Conservation (phyloP, 1,140 invertebrate species). For the Aphelenchoides besseyi region DNA sequence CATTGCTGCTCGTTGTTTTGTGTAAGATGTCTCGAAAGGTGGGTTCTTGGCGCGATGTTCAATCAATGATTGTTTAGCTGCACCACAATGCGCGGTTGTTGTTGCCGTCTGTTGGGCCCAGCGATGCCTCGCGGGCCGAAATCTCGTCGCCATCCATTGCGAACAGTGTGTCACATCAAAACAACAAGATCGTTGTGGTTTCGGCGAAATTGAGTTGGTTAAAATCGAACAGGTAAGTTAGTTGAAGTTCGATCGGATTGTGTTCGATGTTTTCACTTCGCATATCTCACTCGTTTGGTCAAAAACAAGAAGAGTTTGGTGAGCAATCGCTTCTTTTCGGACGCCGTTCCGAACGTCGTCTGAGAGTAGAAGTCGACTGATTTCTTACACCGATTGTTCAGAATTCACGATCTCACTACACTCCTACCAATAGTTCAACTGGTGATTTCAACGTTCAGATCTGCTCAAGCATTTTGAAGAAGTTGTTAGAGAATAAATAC, state of each 20-base stretch:
- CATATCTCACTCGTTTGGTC: slow-evolving; percentile 48
- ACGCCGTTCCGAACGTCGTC: slow-evolving; percentile 47
- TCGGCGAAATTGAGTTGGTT: slow-evolving; percentile 46
- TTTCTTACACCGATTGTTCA: too few relatives aligned
- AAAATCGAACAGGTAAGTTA: slow-evolving; percentile 46
- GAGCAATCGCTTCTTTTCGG: slow-evolving; percentile 37
- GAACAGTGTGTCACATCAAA: slow-evolving; percentile 41
- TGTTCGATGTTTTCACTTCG: slow-evolving; percentile 39
- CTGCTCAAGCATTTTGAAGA: too few relatives aligned
- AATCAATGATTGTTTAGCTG: neutral
- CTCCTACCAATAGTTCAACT: too few relatives aligned
- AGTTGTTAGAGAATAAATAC: too few relatives aligned
- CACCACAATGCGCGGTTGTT: neutral
- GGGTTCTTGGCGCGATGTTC: too few relatives aligned
- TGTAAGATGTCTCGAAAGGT: too few relatives aligned
- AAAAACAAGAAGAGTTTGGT: slow-evolving; percentile 50
- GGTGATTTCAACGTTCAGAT: too few relatives aligned
- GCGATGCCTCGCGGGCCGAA: neutral
- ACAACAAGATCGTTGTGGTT: slow-evolving; percentile 41
- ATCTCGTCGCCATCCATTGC: neutral
- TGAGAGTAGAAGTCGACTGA: too few relatives aligned
- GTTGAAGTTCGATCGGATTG: too few relatives aligned
- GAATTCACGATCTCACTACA: too few relatives aligned
- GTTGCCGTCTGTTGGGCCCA: neutral
- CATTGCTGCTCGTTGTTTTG: too few relatives aligned